Base-by-base conservation (phyloP, 2,113 vertebrate genomes). In the Spheniscus mendiculus region DNA sequence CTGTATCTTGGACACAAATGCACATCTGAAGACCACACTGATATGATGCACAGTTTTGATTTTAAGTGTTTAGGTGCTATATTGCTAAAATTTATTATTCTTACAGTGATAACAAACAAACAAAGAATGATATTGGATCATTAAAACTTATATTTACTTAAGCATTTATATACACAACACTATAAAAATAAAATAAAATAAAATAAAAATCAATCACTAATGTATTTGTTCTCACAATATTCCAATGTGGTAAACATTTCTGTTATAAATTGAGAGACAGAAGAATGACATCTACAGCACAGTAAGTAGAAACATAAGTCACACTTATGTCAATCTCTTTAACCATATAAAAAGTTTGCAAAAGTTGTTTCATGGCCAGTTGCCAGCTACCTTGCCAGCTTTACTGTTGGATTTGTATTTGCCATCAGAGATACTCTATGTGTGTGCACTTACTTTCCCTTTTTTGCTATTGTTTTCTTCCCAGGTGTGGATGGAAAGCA, bases 51-150 rank as follows among this genome's bases (percentile, higher is more conserved):
- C 25, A 1, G 27, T 53, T 93, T 87, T 78, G 9, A 52, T 36
- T 62, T 47, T 32, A 32, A 59, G 23, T 32, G 11, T 66, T 83
- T 40, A 83, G 16, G 10, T 76, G 17, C 4, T 50, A 22, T 49
- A 40, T 32, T 83, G 40, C 7, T 50, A 17, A 76, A 61, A 81
- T 30, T 26, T 66, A 84, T 34, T 71, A 50, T 14, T 8, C 9
- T 87, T 40, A 56, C 10, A 55, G 30, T 38, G 22, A 11, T 44
- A 66, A 66, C 10, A 58, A 90, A 42, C 5, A 58, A 82, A 23
- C 4, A 55, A 69, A 47, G 27, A 34, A 1, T 0, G 1, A 18
- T 30, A 21, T 32, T 71, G 10, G 1, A 6, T 71, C 5, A 10
- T 32, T 23, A 76, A 30, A 12, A 49, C 2, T 55, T 72, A 9